Base-by-base conservation (phyloP, 2,113 vertebrate species). In the Hassar affinis region DNA sequence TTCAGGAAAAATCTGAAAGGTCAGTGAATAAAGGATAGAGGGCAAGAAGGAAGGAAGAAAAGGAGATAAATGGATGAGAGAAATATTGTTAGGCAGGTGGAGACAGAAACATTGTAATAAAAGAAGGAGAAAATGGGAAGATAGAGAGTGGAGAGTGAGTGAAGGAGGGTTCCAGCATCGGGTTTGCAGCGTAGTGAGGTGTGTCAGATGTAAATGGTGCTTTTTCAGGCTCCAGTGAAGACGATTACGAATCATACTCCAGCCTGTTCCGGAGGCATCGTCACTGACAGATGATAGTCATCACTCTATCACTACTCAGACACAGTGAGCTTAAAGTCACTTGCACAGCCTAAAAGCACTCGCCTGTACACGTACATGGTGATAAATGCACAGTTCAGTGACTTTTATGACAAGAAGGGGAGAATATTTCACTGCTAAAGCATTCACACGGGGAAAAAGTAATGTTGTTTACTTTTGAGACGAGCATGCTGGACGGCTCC, bases 261-360 rank as follows among this genome's bases (percentile, higher is more conserved):
- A 82, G 35, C 49, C 71, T 72, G 45, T 61, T 64, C 45, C 33
- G 18, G 8, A 42, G 11, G 11, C 79, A 52, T 54, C 79, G 18
- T 52, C 64, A 57, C 80, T 62, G 81, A 51, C 81, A 76, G 69
- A 82, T 62, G 69, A 82, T 62, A 83, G 71, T 83, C 72, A 83
- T 83, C 69, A 64, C 56, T 83, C 81, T 72, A 76, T 82, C 80
- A 56, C 66, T 47, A 59, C 47, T 52, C 30, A 33, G 27, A 54
- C 51, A 76, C 51, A 54, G 69, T 35, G 56, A 82, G 54, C 69
- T 45, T 33, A 30, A 75, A 74, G 45, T 30, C 25, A 27, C n/a
- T 3, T 30, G 18, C 17, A 30, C 33, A 61, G 56, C 54, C 12
- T n/a, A 78, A 78, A 45, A 45, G 74, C 59, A 42, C 79, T 56